phyloP scores from a whole-genome alignment of 2,797 vertebrate genomes.

The Muraenolepis orangiensis region DNA sequence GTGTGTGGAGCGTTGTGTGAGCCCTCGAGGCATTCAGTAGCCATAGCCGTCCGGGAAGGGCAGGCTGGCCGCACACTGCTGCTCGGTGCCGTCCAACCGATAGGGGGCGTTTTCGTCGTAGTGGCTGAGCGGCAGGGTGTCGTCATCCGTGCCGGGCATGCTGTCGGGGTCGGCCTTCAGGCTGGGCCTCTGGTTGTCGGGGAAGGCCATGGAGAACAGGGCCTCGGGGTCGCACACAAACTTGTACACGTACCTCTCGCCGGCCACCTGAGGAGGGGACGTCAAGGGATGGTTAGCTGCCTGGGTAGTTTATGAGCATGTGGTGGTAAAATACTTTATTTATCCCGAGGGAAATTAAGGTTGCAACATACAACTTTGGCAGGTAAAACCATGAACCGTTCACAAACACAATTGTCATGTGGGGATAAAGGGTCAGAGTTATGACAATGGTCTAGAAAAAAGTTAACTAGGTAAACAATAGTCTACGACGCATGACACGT shows the following conservation, averaged over 20 bases:
- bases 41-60: slow-evolving; percentile 85
- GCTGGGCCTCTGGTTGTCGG: slow-evolving; percentile 91
- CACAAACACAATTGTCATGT: too few species aligned
- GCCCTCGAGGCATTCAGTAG: slow-evolving; percentile 71
- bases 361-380: neutral
- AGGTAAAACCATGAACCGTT: too few species aligned
- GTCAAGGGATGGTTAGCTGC: neutral
- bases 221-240: slow-evolving; percentile 96
- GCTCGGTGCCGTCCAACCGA: slow-evolving; percentile 83
- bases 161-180: slow-evolving; percentile 87
- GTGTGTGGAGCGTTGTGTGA: slow-evolving; percentile 23
- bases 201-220: slow-evolving; percentile 96
- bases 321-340: too few species aligned
- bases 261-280: slow-evolving; percentile 80
- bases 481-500: neutral
- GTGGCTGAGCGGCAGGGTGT: slow-evolving; percentile 88
- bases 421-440: neutral
- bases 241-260: slow-evolving; percentile 95
- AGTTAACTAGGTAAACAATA: neutral
- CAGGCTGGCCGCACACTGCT: slow-evolving; percentile 79
- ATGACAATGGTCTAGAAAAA: neutral
- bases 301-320: neutral
- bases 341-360: too few species aligned
- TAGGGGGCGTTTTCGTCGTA: slow-evolving; percentile 84
- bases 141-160: slow-evolving; percentile 79